Evolutionary conservation across 2,888 invertebrate genomes (phyloP).

Genomic region (Priocnemis perturbator): DNA sequence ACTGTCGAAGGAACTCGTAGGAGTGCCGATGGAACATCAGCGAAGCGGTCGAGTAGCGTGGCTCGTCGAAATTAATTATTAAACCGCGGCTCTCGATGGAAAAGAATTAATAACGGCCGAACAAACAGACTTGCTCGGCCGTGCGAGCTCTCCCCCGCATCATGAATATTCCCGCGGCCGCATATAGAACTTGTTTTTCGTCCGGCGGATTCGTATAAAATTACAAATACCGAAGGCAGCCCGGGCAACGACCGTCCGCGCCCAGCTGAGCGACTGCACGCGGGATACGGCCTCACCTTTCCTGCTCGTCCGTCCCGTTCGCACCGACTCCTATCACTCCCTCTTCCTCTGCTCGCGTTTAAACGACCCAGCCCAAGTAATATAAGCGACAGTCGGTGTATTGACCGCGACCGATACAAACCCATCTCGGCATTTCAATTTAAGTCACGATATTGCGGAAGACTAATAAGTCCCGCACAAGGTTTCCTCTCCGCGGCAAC

Average conservation of each 20-base stretch:
- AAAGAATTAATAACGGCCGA: conserved; percentile 1
- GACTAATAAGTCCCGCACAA: conserved; percentile 9
- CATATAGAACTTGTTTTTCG: too few relatives aligned
- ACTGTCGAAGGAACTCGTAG: not conserved
- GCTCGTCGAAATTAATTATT: not conserved
- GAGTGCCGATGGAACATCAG: not conserved
- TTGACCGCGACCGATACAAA: not conserved
- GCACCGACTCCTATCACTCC: not conserved
- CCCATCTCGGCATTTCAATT: conserved; percentile 14
- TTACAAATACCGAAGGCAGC: conserved; percentile 1
- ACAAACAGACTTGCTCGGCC: too few relatives aligned
- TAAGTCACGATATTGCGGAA: not conserved
- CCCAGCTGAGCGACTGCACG: too few relatives aligned
- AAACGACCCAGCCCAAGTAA: too few relatives aligned
- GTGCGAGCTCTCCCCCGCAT: too few relatives aligned
- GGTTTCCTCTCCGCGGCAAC: not conserved
- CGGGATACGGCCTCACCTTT: too few relatives aligned
- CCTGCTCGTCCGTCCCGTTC: too few relatives aligned
- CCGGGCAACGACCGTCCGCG: not conserved
- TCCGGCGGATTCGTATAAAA: not conserved
- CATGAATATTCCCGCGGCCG: too few relatives aligned
- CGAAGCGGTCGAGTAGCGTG: not conserved
- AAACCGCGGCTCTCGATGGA: not conserved
- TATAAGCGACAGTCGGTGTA: not conserved
- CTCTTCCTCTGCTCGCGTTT: not conserved